Evolutionary conservation across 1,140 invertebrate genomes (phyloP), one percentile per base, ranked within the genome.

Genomic region (Delia radicum): DNA sequence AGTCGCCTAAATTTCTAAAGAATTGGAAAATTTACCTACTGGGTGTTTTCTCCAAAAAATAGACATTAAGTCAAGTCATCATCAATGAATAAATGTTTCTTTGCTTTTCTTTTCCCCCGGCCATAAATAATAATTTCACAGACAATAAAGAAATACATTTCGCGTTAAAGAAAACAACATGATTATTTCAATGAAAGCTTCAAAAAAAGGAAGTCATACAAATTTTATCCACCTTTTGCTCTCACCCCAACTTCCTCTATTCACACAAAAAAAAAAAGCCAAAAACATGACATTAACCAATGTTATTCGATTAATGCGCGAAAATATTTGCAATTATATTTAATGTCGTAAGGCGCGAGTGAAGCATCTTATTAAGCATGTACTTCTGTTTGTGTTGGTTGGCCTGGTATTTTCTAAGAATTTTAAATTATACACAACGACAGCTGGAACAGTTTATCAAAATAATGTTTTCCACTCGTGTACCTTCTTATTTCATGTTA

Each of bases 111-210:
- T 79, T 79, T 80, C 77, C 79, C 77, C 75, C 80, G 75, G 77
- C 75, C 83, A 85, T 85, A 85, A 84, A 84, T 85, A 84, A 83
- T 85, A 85, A 85, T 85, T 85, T 85, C 83, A 81, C 81, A 82
- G 83, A 81, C 83, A 80, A 85, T 85, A 85, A 85, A 84, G 83
- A 79, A 77, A 62, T 42, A 74, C 29, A 74, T 55, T 55, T 55
- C n/a, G 18, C 48, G 48, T 55, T 55, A 21, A 55, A 55, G 4
- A 55, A 55, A 55, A 55, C 48, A 55, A 55, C 48, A 8, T 55
- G 6, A 55, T 55, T 15, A 55, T 55, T 55, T 18, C 48, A n/a
- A 48, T 4, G n/a, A 55, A n/a, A 8, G 24, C n/a, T 21, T 21
- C 29, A 37, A 69, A 73, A 46, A 73, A 73, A 73, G 72, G 42